Evolutionary conservation across 2,888 invertebrate species (phyloP).

Genomic region (Pterobdella sp.): DNA sequence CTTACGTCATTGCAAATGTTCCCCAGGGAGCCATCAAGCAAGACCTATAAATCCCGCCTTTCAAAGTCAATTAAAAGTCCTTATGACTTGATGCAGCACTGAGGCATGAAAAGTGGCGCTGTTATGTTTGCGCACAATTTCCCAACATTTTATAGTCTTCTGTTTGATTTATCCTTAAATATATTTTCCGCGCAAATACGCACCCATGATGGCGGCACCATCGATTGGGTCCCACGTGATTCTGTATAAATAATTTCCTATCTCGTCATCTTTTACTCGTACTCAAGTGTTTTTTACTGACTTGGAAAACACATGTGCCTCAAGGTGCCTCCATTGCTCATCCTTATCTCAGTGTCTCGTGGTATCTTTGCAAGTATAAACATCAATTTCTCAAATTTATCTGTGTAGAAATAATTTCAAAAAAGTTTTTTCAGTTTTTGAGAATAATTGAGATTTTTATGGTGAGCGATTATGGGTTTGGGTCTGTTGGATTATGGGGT

Average conservation of each 20-base stretch:
- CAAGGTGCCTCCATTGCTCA: background rate
- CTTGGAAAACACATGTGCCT: background rate
- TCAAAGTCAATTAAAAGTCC: too few species aligned
- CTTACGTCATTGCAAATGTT: background rate
- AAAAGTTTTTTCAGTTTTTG: too few species aligned
- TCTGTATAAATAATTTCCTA: background rate
- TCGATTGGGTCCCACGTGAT: background rate
- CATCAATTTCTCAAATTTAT: background rate
- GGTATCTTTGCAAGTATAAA: background rate
- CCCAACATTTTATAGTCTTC: background rate
- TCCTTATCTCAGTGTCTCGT: background rate
- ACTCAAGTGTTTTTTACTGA: background rate
- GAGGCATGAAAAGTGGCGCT: too few species aligned
- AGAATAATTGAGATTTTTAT: too few species aligned
- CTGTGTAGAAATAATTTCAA: too few species aligned
- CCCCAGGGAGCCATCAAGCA: too few species aligned
- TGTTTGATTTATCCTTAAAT: background rate
- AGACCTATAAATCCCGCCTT: too few species aligned
- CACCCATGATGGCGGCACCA: background rate
- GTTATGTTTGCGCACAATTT: background rate
- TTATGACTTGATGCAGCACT: too few species aligned
- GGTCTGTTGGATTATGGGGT: background rate
- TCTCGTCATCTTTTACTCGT: background rate
- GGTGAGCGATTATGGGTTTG: too few species aligned
- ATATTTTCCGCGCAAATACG: background rate